Evolutionary conservation across 1,140 invertebrate genomes (phyloP).

Genomic region (Drepana arcuata): DNA sequence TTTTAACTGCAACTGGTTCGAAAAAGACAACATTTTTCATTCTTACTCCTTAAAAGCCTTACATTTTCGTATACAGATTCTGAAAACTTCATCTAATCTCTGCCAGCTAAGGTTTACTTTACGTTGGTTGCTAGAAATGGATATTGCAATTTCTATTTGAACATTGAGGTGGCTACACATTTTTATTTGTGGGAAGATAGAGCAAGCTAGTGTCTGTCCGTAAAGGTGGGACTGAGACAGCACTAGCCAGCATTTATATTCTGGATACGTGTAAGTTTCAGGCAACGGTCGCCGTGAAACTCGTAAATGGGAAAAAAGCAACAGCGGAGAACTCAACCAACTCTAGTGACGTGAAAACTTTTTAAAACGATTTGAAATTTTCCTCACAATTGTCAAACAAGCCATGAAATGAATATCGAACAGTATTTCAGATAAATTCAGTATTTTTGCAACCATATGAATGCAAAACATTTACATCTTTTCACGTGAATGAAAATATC

Average conservation of each 20-base stretch:
- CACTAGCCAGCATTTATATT: constrained; percentile 63
- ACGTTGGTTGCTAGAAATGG: constrained; percentile 17
- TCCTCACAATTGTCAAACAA: too few relatives aligned
- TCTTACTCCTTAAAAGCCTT: constrained; percentile 17
- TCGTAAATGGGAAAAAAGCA: constrained; percentile 72
- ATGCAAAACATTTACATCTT: too few relatives aligned
- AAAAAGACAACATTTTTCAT: constrained; percentile 66
- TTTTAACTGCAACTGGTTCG: constrained; percentile 67
- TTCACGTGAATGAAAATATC: too few relatives aligned
- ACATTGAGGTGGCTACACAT: constrained; percentile 56
- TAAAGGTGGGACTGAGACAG: constrained; percentile 32
- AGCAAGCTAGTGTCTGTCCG: constrained; percentile 25
- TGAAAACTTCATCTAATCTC: too few relatives aligned
- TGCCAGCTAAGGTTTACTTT: constrained; percentile 19
- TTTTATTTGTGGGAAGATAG: constrained; percentile 63
- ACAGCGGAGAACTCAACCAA: constrained; percentile 63
- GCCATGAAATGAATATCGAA: too few relatives aligned
- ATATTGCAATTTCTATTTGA: constrained; percentile 55
- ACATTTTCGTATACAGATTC: constrained; percentile 10
- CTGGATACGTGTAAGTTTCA: constrained; percentile 70
- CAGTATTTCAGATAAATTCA: too few relatives aligned
- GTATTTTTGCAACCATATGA: too few relatives aligned
- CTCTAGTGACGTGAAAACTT: constrained; percentile 51
- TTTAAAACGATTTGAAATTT: constrained; percentile 13
- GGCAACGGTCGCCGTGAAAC: constrained; percentile 70